Percentiles rank a stretch among this genome's conserved stretches.
These are phyloP conservation scores for Hirtodrosophila cameraria DNA, from an alignment of 2,888 invertebrate species.

Conservation along the genomic window DNA sequence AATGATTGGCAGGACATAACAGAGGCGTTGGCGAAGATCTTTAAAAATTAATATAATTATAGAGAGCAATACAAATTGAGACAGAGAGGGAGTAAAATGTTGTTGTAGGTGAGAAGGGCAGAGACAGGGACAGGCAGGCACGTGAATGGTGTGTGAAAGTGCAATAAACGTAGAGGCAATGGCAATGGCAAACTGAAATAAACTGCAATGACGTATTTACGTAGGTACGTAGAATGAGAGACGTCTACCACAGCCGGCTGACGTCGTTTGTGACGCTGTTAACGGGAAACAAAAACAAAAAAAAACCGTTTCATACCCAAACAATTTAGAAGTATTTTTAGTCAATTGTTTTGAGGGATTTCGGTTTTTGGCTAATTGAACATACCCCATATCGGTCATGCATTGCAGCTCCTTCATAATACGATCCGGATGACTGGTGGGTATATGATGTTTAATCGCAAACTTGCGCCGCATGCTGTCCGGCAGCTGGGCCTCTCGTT, in stretches of 20 bases:
- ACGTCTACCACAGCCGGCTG: slow-evolving; percentile 47
- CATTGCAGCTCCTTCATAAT: slow-evolving; percentile 93
- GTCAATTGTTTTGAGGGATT: too few species aligned
- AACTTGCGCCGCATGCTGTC: slow-evolving; percentile 86
- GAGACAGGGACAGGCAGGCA: too few species aligned
- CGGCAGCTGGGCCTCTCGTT: slow-evolving; percentile 82
- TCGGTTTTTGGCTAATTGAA: too few species aligned
- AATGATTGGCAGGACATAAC: slow-evolving; percentile 23
- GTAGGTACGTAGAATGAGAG: slow-evolving; percentile 42
- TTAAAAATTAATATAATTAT: too few species aligned
- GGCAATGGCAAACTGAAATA: slow-evolving; percentile 55
- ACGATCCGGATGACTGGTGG: slow-evolving; percentile 92
- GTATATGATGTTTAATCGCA: slow-evolving; percentile 94
- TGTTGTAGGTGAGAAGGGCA: slow-evolving; percentile 40
- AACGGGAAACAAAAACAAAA: slow-evolving; percentile 1
- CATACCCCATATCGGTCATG: slow-evolving; percentile 90
- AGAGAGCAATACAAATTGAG: neutral
- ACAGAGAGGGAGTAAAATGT: slow-evolving; percentile 5
- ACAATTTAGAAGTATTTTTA: too few species aligned
- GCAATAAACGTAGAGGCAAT: slow-evolving; percentile 66
- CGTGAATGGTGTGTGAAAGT: slow-evolving; percentile 77
- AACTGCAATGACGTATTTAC: slow-evolving; percentile 71
- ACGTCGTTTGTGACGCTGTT: slow-evolving; percentile 69
- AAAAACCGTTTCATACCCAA: slow-evolving; percentile 1
- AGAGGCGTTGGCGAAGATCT: too few species aligned